Conservation (phyloP, 1,140 invertebrate species). For the Meloidogyne chitwoodi region DNA sequence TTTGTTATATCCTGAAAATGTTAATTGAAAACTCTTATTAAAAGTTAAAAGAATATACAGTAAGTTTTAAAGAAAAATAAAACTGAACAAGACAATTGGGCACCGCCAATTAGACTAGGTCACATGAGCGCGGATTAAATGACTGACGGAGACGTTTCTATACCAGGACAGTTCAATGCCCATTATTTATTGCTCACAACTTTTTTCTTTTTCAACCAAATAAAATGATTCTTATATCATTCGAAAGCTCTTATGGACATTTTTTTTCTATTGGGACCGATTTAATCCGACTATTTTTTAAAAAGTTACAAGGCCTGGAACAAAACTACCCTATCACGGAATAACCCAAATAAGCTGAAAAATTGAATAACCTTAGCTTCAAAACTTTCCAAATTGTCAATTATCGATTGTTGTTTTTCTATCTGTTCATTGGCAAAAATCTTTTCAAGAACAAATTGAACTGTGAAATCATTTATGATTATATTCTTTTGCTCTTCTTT, state of each 20-base stretch:
- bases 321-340: too few relatives aligned
- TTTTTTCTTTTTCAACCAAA: too few relatives aligned
- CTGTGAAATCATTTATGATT: conserved; percentile 4
- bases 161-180: too few relatives aligned
- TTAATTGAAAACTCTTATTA: background rate
- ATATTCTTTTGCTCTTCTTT: conserved; percentile 1
- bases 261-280: too few relatives aligned
- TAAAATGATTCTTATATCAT: background rate
- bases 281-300: too few relatives aligned
- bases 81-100: background rate
- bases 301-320: too few relatives aligned
- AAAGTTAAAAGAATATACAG: background rate
- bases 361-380: background rate
- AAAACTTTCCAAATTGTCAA: conserved; percentile 9
- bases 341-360: too few relatives aligned
- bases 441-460: conserved; percentile 20
- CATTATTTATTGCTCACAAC: too few relatives aligned
- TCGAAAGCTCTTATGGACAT: too few relatives aligned
- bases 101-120: too few relatives aligned
- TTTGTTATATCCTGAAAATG: conserved; percentile 12
- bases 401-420: background rate
- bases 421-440: background rate
- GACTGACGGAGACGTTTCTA: too few relatives aligned
- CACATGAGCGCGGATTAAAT: too few relatives aligned
- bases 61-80: background rate